These are phyloP conservation scores for Gonioctena quinquepunctata DNA, from an alignment of 1,140 invertebrate species.

Conservation along the genomic window DNA sequence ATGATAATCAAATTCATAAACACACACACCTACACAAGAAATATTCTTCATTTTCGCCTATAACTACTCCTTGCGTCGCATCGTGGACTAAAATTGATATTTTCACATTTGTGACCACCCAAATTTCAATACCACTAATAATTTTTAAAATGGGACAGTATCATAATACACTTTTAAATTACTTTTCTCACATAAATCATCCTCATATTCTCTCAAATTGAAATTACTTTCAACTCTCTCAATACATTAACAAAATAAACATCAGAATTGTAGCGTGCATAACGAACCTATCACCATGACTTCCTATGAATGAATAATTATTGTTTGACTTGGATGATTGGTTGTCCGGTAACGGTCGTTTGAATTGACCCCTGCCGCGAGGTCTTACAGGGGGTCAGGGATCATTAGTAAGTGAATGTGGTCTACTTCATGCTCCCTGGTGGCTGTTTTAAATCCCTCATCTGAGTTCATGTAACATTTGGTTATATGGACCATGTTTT, in stretches of 20 bases:
- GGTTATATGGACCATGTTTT: too few species aligned
- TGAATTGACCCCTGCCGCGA: constrained; percentile 4
- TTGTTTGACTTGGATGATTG: constrained; percentile 9
- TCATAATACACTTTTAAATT: background rate
- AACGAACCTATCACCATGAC: constrained; percentile 13
- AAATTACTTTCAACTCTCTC: background rate
- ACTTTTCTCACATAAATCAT: background rate
- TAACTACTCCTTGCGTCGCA: too few species aligned
- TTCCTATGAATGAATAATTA: constrained; percentile 12
- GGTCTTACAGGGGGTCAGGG: constrained; percentile 1
- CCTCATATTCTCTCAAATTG: background rate
- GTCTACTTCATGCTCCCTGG: background rate
- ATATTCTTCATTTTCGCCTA: too few species aligned
- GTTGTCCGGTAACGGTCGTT: background rate
- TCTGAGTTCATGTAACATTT: background rate
- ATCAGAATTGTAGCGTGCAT: constrained; percentile 5
- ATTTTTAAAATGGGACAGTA: too few species aligned
- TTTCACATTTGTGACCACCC: too few species aligned
- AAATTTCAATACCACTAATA: too few species aligned
- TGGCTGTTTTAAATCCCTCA: background rate
- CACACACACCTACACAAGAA: too few species aligned
- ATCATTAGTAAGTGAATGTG: constrained; percentile 10
- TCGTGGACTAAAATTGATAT: too few species aligned
- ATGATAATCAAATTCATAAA: too few species aligned
- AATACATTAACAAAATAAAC: constrained; percentile 9